Conservation (phyloP, 1,140 invertebrate species). For the Drosophila prosaltans region DNA sequence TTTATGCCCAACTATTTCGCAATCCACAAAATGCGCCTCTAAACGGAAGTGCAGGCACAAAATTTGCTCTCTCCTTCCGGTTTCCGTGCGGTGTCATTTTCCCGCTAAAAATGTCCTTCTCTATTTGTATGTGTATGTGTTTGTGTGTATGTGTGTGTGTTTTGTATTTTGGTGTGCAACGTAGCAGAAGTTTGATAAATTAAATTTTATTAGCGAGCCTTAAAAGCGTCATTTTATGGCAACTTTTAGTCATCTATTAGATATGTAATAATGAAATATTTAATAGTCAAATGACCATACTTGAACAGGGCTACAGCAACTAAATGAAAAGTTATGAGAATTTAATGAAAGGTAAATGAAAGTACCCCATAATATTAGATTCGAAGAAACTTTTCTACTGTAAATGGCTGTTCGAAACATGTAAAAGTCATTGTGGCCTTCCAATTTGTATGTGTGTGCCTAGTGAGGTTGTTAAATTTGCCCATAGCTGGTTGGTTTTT, state of each 20-base stretch:
- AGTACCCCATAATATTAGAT: neutral
- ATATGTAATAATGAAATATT: conserved; percentile 62
- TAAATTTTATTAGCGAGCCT: conserved; percentile 47
- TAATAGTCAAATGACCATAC: conserved; percentile 29
- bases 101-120: conserved; percentile 13
- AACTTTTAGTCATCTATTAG: conserved; percentile 50
- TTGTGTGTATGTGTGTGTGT: conserved; percentile 15
- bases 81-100: conserved; percentile 56
- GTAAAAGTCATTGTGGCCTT: neutral
- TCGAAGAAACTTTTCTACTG: neutral
- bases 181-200: conserved; percentile 72
- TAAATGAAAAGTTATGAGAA: conserved; percentile 8
- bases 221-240: conserved; percentile 42
- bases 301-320: neutral
- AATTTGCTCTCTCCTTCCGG: conserved; percentile 70
- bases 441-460: too few relatives aligned
- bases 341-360: conserved; percentile 9
- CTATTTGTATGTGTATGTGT: conserved; percentile 1
- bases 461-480: neutral
- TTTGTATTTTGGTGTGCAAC: conserved; percentile 40
- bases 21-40: conserved; percentile 50
- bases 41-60: conserved; percentile 73
- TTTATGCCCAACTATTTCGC: conserved; percentile 4
- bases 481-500: too few relatives aligned
- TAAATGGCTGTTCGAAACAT: neutral